A percentile compares a stretch with the other conserved stretches of the same genome.
phyloP scores from a whole-genome alignment of 2,113 vertebrate genomes.

The Callopanchax toddi region DNA sequence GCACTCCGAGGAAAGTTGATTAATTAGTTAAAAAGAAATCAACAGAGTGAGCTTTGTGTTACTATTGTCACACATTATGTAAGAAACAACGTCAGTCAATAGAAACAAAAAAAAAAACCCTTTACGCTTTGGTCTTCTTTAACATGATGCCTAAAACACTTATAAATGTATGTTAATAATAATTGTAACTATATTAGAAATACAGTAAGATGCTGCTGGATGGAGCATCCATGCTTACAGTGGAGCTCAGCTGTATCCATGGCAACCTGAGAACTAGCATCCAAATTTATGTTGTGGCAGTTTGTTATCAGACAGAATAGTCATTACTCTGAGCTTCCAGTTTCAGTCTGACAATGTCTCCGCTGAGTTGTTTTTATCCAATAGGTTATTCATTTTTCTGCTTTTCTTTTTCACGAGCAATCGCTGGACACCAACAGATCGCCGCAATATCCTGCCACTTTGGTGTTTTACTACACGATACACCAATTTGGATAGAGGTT shows the following conservation, averaged over 20 bases:
- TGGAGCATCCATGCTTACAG: not conserved
- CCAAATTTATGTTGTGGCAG: slow-evolving; percentile 5
- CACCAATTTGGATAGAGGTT: too few relatives aligned
- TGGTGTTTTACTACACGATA: too few relatives aligned
- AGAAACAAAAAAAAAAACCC: not conserved
- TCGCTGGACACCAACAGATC: not conserved
- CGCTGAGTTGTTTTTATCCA: not conserved
- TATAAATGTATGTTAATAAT: not conserved
- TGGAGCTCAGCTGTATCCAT: slow-evolving; percentile 22
- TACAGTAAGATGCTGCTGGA: not conserved
- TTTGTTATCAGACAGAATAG: not conserved
- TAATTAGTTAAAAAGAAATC: not conserved
- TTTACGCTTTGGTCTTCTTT: not conserved
- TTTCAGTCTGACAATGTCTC: not conserved
- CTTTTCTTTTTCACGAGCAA: not conserved
- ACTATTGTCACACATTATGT: too few relatives aligned
- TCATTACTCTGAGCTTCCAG: not conserved
- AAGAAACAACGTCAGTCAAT: not conserved
- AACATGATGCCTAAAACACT: not conserved
- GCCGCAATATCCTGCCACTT: too few relatives aligned
- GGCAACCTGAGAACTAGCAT: slow-evolving; percentile 4
- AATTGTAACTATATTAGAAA: not conserved
- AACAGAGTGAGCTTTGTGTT: not conserved
- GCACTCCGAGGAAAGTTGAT: not conserved
- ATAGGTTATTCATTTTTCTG: not conserved